Conservation (phyloP, 2,888 invertebrate genomes). For the Dynastes tityus region DNA sequence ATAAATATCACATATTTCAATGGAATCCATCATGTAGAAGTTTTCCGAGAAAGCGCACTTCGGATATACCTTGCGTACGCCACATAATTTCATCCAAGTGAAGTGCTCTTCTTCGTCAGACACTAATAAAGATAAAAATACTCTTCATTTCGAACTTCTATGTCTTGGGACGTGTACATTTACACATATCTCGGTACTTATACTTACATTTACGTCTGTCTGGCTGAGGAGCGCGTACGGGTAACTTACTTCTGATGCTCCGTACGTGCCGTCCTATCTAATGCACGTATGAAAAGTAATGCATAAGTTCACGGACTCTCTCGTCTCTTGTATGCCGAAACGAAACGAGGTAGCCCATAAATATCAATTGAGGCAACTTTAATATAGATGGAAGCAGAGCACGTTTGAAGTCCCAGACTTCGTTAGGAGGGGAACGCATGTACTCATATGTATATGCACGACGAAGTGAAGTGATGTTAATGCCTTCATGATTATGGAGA, state of each 20-base stretch:
- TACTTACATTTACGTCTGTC: slow-evolving; percentile 29
- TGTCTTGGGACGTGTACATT: slow-evolving; percentile 10
- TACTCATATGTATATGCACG: neutral
- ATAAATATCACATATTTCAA: slow-evolving; percentile 3
- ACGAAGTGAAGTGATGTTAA: slow-evolving; percentile 22
- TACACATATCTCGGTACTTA: slow-evolving; percentile 19
- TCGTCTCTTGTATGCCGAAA: slow-evolving; percentile 13
- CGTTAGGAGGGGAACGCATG: slow-evolving; percentile 18
- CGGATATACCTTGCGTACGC: slow-evolving; percentile 14
- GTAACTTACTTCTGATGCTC: slow-evolving; percentile 13
- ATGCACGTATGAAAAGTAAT: slow-evolving; percentile 26
- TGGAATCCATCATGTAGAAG: slow-evolving; percentile 3
- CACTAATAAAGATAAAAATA: slow-evolving; percentile 36
- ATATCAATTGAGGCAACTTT: slow-evolving; percentile 40
- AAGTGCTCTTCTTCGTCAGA: slow-evolving; percentile 6
- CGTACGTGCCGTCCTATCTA: slow-evolving; percentile 14
- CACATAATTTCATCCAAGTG: slow-evolving; percentile 26
- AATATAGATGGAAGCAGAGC: slow-evolving; percentile 35
- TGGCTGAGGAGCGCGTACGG: neutral
- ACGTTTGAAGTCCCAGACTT: slow-evolving; percentile 36
- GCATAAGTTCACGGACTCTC: slow-evolving; percentile 31
- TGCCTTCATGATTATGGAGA: slow-evolving; percentile 37
- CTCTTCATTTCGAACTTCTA: slow-evolving; percentile 32
- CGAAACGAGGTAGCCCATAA: slow-evolving; percentile 39
- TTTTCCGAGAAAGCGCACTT: slow-evolving; percentile 20